Evolutionary conservation across 2,888 invertebrate genomes (phyloP).

Genomic region (Caenorhabditis drosophilae): DNA sequence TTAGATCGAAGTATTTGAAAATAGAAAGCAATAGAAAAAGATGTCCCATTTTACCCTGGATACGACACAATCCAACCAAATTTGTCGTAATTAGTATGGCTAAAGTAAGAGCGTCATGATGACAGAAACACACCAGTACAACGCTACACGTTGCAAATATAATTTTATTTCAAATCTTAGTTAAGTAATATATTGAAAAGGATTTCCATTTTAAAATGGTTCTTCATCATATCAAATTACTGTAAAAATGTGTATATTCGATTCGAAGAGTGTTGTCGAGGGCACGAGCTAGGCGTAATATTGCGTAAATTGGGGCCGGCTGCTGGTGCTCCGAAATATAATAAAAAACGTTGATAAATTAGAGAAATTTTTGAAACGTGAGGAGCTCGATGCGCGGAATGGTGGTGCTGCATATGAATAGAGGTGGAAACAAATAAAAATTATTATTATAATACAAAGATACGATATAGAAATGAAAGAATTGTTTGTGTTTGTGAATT

Average conservation of each 20-base stretch:
- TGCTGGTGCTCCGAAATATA: not conserved
- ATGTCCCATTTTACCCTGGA: slow-evolving; percentile 19
- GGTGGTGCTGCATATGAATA: slow-evolving; percentile 25
- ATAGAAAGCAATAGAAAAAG: slow-evolving; percentile 34
- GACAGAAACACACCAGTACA: too few relatives aligned
- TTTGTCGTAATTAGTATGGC: slow-evolving; percentile 19
- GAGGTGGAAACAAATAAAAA: slow-evolving; percentile 29
- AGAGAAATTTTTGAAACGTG: slow-evolving; percentile 21
- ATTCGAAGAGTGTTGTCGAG: not conserved
- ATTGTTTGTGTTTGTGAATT: slow-evolving; percentile 3
- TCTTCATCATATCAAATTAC: too few relatives aligned
- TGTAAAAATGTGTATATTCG: too few relatives aligned
- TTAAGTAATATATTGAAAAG: too few relatives aligned
- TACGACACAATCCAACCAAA: slow-evolving; percentile 17
- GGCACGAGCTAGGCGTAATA: not conserved
- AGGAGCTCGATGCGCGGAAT: slow-evolving; percentile 30
- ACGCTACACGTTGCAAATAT: too few relatives aligned
- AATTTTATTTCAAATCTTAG: too few relatives aligned
- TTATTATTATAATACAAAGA: slow-evolving; percentile 17
- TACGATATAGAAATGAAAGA: not conserved
- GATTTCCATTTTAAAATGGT: too few relatives aligned
- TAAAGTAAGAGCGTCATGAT: too few relatives aligned
- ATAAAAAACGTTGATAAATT: not conserved
- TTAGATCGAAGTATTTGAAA: slow-evolving; percentile 35
- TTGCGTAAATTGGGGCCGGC: not conserved